Conservation (phyloP, 2,797 vertebrate genomes). For the Hemibagrus guttatus region DNA sequence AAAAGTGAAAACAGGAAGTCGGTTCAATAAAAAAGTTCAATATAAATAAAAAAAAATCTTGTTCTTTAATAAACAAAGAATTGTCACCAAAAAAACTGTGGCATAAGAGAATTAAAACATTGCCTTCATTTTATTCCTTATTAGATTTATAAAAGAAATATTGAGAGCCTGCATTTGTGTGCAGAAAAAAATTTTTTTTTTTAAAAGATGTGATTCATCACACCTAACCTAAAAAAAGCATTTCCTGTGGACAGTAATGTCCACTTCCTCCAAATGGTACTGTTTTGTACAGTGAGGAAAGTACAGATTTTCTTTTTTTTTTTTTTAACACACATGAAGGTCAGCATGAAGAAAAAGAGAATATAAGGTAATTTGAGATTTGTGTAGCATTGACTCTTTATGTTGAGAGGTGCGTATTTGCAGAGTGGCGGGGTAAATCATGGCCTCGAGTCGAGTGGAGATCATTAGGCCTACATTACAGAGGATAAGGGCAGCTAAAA, state of each 20-base stretch:
- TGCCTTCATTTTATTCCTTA: background rate
- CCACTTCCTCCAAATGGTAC: background rate
- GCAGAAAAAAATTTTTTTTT: background rate
- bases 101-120: background rate
- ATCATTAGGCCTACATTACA: conserved; percentile 60
- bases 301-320: background rate
- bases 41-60: background rate
- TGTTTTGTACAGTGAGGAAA: too few relatives aligned
- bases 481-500: conserved; percentile 55
- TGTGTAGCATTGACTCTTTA: conserved; percentile 35
- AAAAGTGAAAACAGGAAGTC: background rate
- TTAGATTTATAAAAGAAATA: background rate
- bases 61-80: background rate
- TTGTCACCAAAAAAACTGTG: background rate
- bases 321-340: conserved; percentile 23
- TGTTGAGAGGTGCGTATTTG: conserved; percentile 44
- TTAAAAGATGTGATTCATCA: background rate
- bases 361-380: conserved; percentile 39
- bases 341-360: conserved; percentile 42
- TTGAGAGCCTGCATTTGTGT: background rate
- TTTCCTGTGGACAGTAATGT: background rate
- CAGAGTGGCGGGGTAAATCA: conserved; percentile 42
- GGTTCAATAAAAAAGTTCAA: background rate
- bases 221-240: background rate
- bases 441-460: conserved; percentile 51